Evolutionary conservation across 2,797 vertebrate species (phyloP), one percentile per base, ranked within the genome.

Genomic region (Leuciscus waleckii): DNA sequence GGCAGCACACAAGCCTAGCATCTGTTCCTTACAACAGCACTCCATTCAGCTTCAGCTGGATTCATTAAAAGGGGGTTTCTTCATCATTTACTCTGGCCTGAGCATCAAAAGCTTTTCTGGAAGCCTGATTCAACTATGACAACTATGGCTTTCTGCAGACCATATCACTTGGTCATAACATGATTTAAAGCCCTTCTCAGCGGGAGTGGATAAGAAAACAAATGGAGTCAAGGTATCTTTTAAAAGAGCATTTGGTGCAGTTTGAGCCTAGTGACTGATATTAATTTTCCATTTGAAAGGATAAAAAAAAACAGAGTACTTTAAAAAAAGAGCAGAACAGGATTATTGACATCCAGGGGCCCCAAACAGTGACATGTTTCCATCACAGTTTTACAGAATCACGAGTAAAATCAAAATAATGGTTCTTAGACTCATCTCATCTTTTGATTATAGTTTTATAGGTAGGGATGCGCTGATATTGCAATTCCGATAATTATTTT

Each of bases 221-320:
- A 89, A 89, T 58, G 39, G 74, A 91, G 90, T 89, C 86, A 88
- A 84, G 89, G 89, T 86, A 90, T 83, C 46, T 13, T 91, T 91
- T 91, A 89, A 91, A 88, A 58, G 89, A 90, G 78, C 82, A 78
- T 86, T 89, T 51, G 49, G 87, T 87, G 87, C 37, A 78, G 85
- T 89, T 91, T 87, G 88, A 29, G 70, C 91, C 91, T 88, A 86
- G 85, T 39, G 86, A 89, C 84, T 80, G 58, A 84, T 90, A 92
- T 92, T 89, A 85, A 89, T 93, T 93, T 58, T 91, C 67, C 41
- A 75, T 85, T 79, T 10, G 39, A 92, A 90, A 88, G 84, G 51
- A 86, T 85, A 73, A 51, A 80, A 85, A 26, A 54, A 69, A n/a
- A n/a, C n/a, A n/a, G n/a, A n/a, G n/a, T 87, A 90, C 86, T 87